Base-by-base conservation (phyloP, 2,797 vertebrate genomes). In the Tauraco hartlaubi region DNA sequence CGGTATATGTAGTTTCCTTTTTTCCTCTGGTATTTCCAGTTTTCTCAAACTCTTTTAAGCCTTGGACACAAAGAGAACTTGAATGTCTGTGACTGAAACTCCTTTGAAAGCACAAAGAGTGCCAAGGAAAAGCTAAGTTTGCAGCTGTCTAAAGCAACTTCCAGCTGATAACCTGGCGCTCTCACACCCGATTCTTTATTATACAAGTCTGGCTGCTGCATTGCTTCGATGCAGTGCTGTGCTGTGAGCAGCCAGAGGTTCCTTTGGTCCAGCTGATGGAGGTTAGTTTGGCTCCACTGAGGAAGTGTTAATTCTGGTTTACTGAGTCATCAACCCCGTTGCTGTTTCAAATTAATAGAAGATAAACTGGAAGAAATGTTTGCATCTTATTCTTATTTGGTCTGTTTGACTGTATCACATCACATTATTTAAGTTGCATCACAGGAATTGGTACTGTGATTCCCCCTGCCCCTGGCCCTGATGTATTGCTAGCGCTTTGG, bases 251-350 rank as follows among this genome's bases (percentile, higher is more conserved):
- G 55, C 54, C 49, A 51, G 63, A 74, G 22, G 11, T 63, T 92
- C 56, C 64, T 74, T 81, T 29, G 33, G 49, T 55, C 64, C n/a
- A 44, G 31, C 44, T 0, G 0, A 8, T 19, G 33, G 29, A 71
- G 14, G 54, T 78, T 75, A 56, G 46, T 51, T 21, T 25, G 71
- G 17, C 44, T 61, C 87, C 20, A 1, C 44, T 68, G 68, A 46
- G 46, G 43, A 93, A 71, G 35, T 83, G 78, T 83, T 77, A 90
- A 52, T 77, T 91, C 78, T 85, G 23, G 14, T 79, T 93, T 81
- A 51, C 62, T 78, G 31, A 74, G 44, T 61, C 61, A 46, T 81
- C 49, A 81, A 5, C 16, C 22, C 19, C 1, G 1, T 18, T 48
- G 44, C 35, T 83, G 49, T 80, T 89, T 77, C 61, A 83, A 91